Evolutionary conservation across 2,113 vertebrate species (phyloP).

Genomic region (Oostethus manadensis): DNA sequence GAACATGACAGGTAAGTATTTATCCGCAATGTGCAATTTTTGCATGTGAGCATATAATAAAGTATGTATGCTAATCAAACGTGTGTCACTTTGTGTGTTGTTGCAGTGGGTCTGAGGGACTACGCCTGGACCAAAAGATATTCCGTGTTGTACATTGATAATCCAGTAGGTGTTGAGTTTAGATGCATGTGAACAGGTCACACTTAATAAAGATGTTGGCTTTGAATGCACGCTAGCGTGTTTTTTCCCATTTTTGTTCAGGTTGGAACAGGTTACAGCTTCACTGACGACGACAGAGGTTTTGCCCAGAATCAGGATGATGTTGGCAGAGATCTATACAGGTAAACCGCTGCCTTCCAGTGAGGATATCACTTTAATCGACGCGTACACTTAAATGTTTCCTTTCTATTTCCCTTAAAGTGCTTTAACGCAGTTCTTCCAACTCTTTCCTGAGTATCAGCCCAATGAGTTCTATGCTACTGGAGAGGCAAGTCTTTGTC

Average conservation of each 20-base stretch:
- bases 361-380: neutral
- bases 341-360: conserved; percentile 43
- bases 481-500: conserved; percentile 70
- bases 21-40: neutral
- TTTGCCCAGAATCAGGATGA: conserved; percentile 74
- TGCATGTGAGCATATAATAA: neutral
- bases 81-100: neutral
- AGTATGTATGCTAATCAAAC: neutral
- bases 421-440: conserved; percentile 78
- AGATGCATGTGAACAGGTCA: neutral
- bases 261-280: conserved; percentile 82
- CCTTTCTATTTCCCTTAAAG: conserved; percentile 50
- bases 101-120: conserved; percentile 67
- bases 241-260: conserved; percentile 28
- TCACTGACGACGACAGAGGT: conserved; percentile 64
- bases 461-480: conserved; percentile 79
- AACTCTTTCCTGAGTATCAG: conserved; percentile 80
- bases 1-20: conserved; percentile 77
- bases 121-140: conserved; percentile 75
- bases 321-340: conserved; percentile 75
- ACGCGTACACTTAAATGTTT: neutral
- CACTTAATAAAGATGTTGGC: neutral
- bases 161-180: conserved; percentile 62
- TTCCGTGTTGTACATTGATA: conserved; percentile 80
- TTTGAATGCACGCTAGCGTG: too few relatives aligned